These are phyloP conservation scores for Amblyjoppa proteus DNA, from an alignment of 2,888 invertebrate species.

Conservation along the genomic window DNA sequence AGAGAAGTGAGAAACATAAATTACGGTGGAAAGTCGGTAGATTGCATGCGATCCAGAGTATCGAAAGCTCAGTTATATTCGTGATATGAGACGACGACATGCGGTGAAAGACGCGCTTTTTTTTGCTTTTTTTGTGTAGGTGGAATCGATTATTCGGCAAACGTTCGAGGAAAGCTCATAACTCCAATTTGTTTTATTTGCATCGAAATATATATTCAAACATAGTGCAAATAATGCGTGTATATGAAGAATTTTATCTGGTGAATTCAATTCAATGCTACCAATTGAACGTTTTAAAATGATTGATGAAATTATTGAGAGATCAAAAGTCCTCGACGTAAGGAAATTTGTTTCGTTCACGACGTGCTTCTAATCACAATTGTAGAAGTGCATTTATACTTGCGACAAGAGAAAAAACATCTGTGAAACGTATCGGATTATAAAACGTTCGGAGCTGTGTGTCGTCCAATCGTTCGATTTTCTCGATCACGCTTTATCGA, in stretches of 20 bases:
- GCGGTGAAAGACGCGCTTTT: constrained; percentile 27
- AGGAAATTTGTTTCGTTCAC: neutral
- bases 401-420: neutral
- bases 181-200: neutral
- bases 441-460: neutral
- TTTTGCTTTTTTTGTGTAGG: neutral
- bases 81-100: constrained; percentile 43
- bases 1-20: constrained; percentile 46
- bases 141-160: neutral
- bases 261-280: no score
- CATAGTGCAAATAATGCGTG: neutral
- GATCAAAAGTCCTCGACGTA: neutral
- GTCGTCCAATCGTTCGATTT: constrained; percentile 6
- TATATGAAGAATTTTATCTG: neutral
- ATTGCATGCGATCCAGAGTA: constrained; percentile 83
- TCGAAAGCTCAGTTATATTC: constrained; percentile 72
- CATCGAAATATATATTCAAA: neutral
- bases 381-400: constrained; percentile 11
- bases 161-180: neutral
- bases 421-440: neutral
- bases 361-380: constrained; percentile 7
- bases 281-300: no score
- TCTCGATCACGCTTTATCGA: neutral
- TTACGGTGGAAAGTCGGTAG: constrained; percentile 82
- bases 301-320: no score